These are phyloP conservation scores for Ramazzottius varieornatus DNA, from an alignment of 2,888 invertebrate genomes.

Conservation along the genomic window DNA sequence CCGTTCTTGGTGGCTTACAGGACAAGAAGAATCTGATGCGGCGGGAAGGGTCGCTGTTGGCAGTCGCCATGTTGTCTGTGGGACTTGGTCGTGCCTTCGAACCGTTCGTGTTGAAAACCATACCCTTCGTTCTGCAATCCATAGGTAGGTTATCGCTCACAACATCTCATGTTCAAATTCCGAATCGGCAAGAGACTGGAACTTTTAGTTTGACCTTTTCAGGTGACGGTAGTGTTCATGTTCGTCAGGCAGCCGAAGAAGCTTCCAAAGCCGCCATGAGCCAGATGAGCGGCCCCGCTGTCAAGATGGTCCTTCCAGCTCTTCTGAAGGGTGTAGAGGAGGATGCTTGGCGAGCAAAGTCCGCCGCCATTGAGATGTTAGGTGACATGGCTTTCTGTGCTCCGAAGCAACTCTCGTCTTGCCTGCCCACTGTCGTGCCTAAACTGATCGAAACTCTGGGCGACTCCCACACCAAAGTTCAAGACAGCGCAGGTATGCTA, in stretches of 20 bases:
- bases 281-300: slow-evolving; percentile 80
- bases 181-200: no score
- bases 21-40: slow-evolving; percentile 85
- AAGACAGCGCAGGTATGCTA: slow-evolving; percentile 85
- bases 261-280: slow-evolving; percentile 74
- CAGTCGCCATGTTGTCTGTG: slow-evolving; percentile 82
- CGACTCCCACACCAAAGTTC: slow-evolving; percentile 88
- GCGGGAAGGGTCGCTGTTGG: slow-evolving; percentile 77
- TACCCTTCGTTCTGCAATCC: slow-evolving; percentile 73
- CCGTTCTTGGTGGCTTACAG: slow-evolving; percentile 67
- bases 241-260: slow-evolving; percentile 81
- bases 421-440: slow-evolving; percentile 89
- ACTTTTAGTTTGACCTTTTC: no score
- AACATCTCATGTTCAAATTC: no score
- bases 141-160: no score
- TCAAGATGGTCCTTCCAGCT: slow-evolving; percentile 80
- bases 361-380: slow-evolving; percentile 66
- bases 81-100: slow-evolving; percentile 88
- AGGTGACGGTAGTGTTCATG: slow-evolving; percentile 74
- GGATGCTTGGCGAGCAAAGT: slow-evolving; percentile 95
- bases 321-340: slow-evolving; percentile 73
- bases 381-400: slow-evolving; percentile 98
- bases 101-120: slow-evolving; percentile 87
- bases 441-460: slow-evolving; percentile 72
- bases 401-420: slow-evolving; percentile 88